Base-by-base conservation (phyloP, 2,888 invertebrate genomes). In the Liposcelis brunnea region DNA sequence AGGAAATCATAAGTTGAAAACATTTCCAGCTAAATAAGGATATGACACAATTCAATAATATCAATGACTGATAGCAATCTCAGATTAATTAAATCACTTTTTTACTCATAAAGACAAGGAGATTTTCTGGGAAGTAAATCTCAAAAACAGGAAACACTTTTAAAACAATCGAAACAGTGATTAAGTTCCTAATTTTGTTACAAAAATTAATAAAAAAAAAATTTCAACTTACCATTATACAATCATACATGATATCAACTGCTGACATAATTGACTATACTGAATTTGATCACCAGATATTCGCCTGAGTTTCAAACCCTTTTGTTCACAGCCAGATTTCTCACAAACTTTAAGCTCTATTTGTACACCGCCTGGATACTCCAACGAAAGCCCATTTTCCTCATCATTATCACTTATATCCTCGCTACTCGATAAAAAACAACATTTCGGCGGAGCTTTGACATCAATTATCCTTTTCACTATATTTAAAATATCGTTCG, bases 211-310 rank as follows among this genome's bases (percentile, higher is more conserved):
- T n/a, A n/a, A n/a, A n/a, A n/a, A n/a, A n/a, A n/a, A n/a, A n/a
- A n/a, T 26, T 26, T 26, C 8, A 26, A 26, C 26, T 26, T 26
- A 26, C 26, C 43, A 38, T 40, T 46, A 83, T 59, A 81, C 82
- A 47, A 81, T 81, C 68, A 89, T 77, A 59, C 84, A 85, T 43
- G 83, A 83, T 48, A 89, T 84, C 55, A 90, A 65, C 63, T 87
- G 85, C 59, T 86, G 82, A 62, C 89, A 89, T 34, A 89, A 69
- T 61, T 85, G 83, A 50, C 83, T 84, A 58, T 87, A 89, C 58
- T 86, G 84, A 53, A 80, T 69, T 62, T 84, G 84, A 62, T 90
- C 89, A 4, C 89, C 89, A 0, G 86, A 86, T 55, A 90, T 84
- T 57, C 87, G 67, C 46, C 87, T 67, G 75, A 90, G 75, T 55